Evolutionary conservation across 2,888 invertebrate species (phyloP), one percentile per base, ranked within the genome.

Genomic region (Hypolimnas misippus): DNA sequence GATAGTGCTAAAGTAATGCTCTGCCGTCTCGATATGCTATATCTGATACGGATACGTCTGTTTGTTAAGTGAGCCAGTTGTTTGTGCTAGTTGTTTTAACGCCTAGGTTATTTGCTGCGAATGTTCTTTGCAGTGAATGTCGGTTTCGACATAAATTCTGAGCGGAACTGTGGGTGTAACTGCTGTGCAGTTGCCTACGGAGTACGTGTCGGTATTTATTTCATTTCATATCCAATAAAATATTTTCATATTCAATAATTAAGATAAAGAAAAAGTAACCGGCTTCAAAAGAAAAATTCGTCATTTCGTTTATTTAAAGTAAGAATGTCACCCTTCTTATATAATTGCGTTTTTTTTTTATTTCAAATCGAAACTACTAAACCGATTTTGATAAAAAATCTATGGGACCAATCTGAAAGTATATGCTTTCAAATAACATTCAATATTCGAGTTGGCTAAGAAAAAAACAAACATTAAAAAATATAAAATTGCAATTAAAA

Each of bases 11-110:
- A 87, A 91, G 87, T 92, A 89, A 90, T 92, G 91, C 87, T 84
- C 82, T 83, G 86, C 83, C 81, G 84, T 83, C 84, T 81, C 82
- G 92, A 90, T 91, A 89, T 81, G 83, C 87, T 84, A 79, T 88
- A 90, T 89, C 90, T 87, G 92, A 90, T 90, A 89, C 86, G 87
- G 88, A 86, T 89, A 89, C 84, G 91, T 89, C 90, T 89, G 90
- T 89, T 90, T 89, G 90, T 89, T 89, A 89, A 91, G 90, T 91
- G 89, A 86, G 86, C 89, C 79, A 86, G 87, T 87, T 86, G 87
- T 89, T 84, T 80, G 84, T 80, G 84, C 83, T 85, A 84, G 88
- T 87, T 87, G 88, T 89, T 88, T 90, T 90, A 92, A 91, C 90
- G 87, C 91, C 89, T 87, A 80, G 87, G 82, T 89, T 89, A 87